Evolutionary conservation across 2,797 vertebrate genomes (phyloP).

Genomic region (Myiotriccus ornatus): DNA sequence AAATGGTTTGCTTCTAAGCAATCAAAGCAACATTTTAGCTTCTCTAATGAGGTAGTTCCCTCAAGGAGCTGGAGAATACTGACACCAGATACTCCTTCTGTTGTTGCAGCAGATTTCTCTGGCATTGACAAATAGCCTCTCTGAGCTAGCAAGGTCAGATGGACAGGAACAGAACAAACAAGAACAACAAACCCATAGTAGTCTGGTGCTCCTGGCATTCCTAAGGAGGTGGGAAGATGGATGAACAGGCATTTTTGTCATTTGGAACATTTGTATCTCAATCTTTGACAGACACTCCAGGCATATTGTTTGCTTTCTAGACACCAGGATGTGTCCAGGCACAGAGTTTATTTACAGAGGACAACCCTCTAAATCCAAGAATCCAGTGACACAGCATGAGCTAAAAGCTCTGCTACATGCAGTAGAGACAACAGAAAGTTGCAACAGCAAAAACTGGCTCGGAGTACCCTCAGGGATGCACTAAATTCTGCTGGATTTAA

Average conservation of each 20-base stretch:
- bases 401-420: not conserved
- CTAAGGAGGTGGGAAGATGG: not conserved
- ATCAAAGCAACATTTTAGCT: not conserved
- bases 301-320: slow-evolving; percentile 7
- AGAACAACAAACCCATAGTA: not conserved
- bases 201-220: not conserved
- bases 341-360: not conserved
- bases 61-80: slow-evolving; percentile 13
- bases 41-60: slow-evolving; percentile 32
- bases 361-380: not conserved
- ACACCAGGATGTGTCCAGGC: not conserved
- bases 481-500: not conserved
- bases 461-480: not conserved
- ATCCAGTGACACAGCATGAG: not conserved
- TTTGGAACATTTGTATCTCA: not conserved
- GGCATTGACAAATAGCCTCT: slow-evolving; percentile 32
- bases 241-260: slow-evolving; percentile 7
- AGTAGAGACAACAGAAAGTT: not conserved
- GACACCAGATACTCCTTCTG: slow-evolving; percentile 48
- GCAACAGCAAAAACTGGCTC: not conserved
- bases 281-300: not conserved
- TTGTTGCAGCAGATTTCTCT: slow-evolving; percentile 26
- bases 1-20: slow-evolving; percentile 28
- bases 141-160: slow-evolving; percentile 45
- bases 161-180: slow-evolving; percentile 44